A percentile compares a stretch with the other conserved stretches of the same genome.
Evolutionary conservation across 92 coral and sea anemone genomes (phyloP).

Genomic region (Porites divaricata): DNA sequence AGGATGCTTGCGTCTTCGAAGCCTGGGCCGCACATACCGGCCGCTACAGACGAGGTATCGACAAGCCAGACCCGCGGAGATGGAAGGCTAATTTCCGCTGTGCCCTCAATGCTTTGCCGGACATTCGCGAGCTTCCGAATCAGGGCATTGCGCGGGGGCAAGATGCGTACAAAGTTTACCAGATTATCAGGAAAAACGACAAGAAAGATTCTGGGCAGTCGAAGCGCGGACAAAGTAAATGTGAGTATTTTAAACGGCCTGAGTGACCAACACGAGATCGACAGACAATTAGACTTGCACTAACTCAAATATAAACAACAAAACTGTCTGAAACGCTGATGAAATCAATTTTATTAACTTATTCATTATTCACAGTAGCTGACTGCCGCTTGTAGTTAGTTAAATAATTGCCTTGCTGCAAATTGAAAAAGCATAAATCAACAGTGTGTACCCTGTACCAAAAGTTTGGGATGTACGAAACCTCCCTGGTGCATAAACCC

Average conservation of each 20-base stretch:
- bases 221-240: slow-evolving; percentile 22
- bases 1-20: slow-evolving; percentile 89
- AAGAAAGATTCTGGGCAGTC: slow-evolving; percentile 33
- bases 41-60: slow-evolving; percentile 76
- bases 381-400: not conserved
- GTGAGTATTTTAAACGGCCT: slow-evolving; percentile 11
- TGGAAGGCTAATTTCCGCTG: slow-evolving; percentile 99
- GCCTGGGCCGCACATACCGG: slow-evolving; percentile 97
- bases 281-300: not conserved
- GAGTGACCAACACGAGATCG: not conserved
- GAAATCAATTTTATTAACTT: not conserved
- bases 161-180: slow-evolving; percentile 92
- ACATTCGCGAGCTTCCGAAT: slow-evolving; percentile 84
- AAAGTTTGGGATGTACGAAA: not conserved
- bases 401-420: not conserved
- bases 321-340: not conserved
- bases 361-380: not conserved
- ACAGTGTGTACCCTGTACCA: not conserved
- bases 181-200: slow-evolving; percentile 63
- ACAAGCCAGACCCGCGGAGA: slow-evolving; percentile 89
- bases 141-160: slow-evolving; percentile 90
- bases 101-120: slow-evolving; percentile 98
- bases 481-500: not conserved
- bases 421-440: not conserved
- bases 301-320: not conserved